Evolutionary conservation across 2,888 invertebrate species (phyloP).

Genomic region (Macrophya alboannulata): DNA sequence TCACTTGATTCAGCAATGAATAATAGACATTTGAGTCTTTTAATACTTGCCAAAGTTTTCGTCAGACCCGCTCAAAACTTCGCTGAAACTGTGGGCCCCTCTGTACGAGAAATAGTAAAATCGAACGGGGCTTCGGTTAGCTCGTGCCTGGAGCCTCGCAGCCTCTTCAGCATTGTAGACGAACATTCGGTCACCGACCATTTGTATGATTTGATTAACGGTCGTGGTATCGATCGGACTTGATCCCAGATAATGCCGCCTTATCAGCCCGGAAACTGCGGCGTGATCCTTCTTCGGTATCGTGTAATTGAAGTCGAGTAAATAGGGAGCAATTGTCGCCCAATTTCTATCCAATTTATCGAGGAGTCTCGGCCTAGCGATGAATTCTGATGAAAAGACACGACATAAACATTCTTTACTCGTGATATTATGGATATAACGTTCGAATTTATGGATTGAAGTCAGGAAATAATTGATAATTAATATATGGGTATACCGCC

Average conservation of each 20-base stretch:
- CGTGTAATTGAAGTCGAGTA: slow-evolving; percentile 85
- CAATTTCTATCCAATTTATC: slow-evolving; percentile 83
- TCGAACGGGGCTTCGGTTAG: slow-evolving; percentile 84
- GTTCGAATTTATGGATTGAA: slow-evolving; percentile 56
- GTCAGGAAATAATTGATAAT: slow-evolving; percentile 87
- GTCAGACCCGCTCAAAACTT: slow-evolving; percentile 80
- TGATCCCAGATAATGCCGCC: slow-evolving; percentile 82
- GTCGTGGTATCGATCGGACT: slow-evolving; percentile 80
- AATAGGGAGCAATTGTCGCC: slow-evolving; percentile 83
- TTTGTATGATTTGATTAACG: slow-evolving; percentile 77
- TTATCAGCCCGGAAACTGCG: slow-evolving; percentile 83
- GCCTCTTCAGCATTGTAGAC: slow-evolving; percentile 83
- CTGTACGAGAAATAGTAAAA: slow-evolving; percentile 85
- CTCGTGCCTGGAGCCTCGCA: slow-evolving; percentile 83
- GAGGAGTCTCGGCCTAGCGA: slow-evolving; percentile 85
- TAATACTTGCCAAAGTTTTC: slow-evolving; percentile 82
- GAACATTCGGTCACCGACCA: slow-evolving; percentile 86
- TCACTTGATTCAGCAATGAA: neutral
- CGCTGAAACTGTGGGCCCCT: slow-evolving; percentile 82
- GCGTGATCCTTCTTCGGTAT: slow-evolving; percentile 83
- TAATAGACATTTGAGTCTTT: slow-evolving; percentile 56
- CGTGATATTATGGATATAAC: neutral
- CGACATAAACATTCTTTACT: no score
- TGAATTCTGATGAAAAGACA: slow-evolving; percentile 74
- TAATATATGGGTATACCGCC: slow-evolving; percentile 85